Evolutionary conservation across 2,888 invertebrate species (phyloP).

Genomic region (Apocheima hispidaria): DNA sequence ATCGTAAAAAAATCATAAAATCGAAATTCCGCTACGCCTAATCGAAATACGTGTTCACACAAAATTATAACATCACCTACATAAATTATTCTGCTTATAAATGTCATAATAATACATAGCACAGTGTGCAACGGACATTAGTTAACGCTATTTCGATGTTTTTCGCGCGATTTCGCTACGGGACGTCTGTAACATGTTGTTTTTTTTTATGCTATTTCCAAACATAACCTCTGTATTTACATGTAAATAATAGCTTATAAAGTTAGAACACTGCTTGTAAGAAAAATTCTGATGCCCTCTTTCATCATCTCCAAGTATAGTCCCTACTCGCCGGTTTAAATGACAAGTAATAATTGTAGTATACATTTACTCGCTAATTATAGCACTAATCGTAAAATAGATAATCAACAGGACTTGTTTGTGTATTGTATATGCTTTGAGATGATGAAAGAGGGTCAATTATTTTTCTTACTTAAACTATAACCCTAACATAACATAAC

Average conservation of each 20-base stretch:
- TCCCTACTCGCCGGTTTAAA: too few species aligned
- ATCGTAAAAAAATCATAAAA: constrained; percentile 7
- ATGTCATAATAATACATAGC: constrained; percentile 43
- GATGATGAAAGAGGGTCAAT: too few species aligned
- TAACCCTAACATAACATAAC: too few species aligned
- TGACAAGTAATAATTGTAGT: too few species aligned
- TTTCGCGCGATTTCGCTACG: constrained; percentile 40
- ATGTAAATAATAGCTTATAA: neutral
- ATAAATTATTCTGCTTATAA: constrained; percentile 50
- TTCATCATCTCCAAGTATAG: too few species aligned
- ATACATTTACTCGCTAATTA: too few species aligned
- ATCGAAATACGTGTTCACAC: constrained; percentile 7
- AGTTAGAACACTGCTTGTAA: too few species aligned
- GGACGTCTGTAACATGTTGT: constrained; percentile 33
- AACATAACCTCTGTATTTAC: neutral
- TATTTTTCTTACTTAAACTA: too few species aligned
- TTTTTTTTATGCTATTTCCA: neutral
- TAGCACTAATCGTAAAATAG: too few species aligned
- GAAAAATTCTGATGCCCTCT: too few species aligned
- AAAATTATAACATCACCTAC: constrained; percentile 32
- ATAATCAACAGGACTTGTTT: too few species aligned
- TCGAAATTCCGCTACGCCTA: neutral
- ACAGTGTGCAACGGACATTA: constrained; percentile 30
- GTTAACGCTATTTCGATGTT: constrained; percentile 35
- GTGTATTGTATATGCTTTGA: too few species aligned